These are phyloP conservation scores for Drosophila nigricruria DNA, from an alignment of 2,888 invertebrate genomes.

Conservation along the genomic window DNA sequence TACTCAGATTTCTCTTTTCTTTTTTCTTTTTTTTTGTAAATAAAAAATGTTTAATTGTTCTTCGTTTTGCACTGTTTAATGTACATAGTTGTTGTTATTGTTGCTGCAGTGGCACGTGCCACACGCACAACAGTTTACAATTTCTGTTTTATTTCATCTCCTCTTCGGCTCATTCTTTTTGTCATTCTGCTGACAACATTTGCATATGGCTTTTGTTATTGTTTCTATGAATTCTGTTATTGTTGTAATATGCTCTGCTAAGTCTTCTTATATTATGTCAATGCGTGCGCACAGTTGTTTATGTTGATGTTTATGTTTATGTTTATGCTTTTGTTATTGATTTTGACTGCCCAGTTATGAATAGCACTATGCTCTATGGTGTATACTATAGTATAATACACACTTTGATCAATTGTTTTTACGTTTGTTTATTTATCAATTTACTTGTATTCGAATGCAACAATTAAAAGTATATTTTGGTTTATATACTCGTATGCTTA, in stretches of 20 bases:
- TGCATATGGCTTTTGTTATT: conserved; percentile 41
- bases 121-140: conserved; percentile 40
- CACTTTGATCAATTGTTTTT: conserved; percentile 34
- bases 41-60: conserved; percentile 70
- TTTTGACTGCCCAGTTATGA: conserved; percentile 42
- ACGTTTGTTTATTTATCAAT: conserved; percentile 13
- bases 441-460: conserved; percentile 40
- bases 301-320: conserved; percentile 24
- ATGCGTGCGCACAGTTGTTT: conserved; percentile 31
- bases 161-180: conserved; percentile 6
- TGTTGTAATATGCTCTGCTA: conserved; percentile 50
- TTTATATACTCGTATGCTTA: background rate
- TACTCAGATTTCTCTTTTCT: background rate
- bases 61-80: conserved; percentile 51
- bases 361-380: conserved; percentile 30
- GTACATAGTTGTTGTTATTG: conserved; percentile 43
- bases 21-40: conserved; percentile 41
- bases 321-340: conserved; percentile 38
- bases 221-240: conserved; percentile 31
- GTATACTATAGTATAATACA: conserved; percentile 43
- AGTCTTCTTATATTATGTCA: conserved; percentile 46
- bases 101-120: conserved; percentile 18
- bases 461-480: conserved; percentile 60
- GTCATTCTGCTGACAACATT: conserved; percentile 29
- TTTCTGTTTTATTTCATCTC: conserved; percentile 31